Percentiles rank a stretch among this genome's conserved stretches.
Conservation (phyloP, 2,888 invertebrate species). For the Euzophera pinguis region DNA sequence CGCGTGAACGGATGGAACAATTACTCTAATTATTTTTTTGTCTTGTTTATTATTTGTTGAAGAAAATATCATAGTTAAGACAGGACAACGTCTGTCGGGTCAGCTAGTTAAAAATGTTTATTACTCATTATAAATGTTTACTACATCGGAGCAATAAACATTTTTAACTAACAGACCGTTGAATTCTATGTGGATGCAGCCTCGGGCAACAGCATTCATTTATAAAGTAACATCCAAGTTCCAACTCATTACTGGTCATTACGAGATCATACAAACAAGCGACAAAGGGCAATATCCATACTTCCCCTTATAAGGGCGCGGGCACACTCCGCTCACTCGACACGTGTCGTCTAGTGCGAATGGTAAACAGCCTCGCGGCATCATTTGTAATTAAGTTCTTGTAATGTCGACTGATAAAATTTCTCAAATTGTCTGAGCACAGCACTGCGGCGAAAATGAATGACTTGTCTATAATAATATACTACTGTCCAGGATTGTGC, state of each 20-base stretch:
- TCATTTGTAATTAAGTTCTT: slow-evolving; percentile 16
- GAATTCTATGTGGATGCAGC: background rate
- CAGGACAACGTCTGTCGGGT: too few species aligned
- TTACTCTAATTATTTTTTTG: too few species aligned
- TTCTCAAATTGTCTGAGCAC: too few species aligned
- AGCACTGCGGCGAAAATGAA: too few species aligned
- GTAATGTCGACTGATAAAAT: background rate
- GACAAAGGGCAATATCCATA: slow-evolving; percentile 4
- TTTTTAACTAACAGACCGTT: too few species aligned
- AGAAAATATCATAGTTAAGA: too few species aligned
- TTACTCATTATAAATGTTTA: background rate
- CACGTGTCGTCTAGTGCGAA: slow-evolving; percentile 16
- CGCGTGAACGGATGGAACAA: too few species aligned
- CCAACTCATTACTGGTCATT: background rate
- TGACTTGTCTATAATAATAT: too few species aligned
- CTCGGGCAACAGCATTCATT: background rate
- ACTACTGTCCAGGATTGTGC: too few species aligned
- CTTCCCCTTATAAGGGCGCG: slow-evolving; percentile 4
- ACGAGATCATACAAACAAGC: slow-evolving; percentile 9
- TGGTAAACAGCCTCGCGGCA: slow-evolving; percentile 17
- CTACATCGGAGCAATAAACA: too few species aligned
- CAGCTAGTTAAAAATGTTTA: too few species aligned
- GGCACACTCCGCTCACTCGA: background rate
- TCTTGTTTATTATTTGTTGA: too few species aligned
- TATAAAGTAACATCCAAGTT: background rate